Evolutionary conservation across 2,888 invertebrate species (phyloP), one percentile per base, ranked within the genome.

Genomic region (Alloplasta piceator): DNA sequence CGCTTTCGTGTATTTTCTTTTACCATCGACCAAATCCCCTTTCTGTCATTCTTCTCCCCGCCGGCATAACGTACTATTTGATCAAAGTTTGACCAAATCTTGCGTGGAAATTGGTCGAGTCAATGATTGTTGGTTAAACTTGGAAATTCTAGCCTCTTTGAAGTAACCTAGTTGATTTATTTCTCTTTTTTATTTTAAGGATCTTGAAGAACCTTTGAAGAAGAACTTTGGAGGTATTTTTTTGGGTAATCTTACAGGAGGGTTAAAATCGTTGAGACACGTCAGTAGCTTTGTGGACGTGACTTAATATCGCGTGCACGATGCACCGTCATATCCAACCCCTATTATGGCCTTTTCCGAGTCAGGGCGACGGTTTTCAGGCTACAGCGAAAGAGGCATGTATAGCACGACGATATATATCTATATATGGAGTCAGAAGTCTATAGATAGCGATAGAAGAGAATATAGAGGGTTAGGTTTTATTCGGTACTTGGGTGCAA

Each of bases 241-340:
- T 48, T 58, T 38, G 4, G 38, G n/a, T 16, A 58, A 58, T 4
- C 38, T 58, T 16, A 58, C 36, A 16, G 26, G 58, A 6, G 46
- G 46, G 9, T 5, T n/a, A 52, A 39, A 16, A 12, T 58, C 46
- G 46, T 38, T 73, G 14, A 56, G 39, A 64, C 58, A 26, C 43
- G 26, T 16, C 12, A 41, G 76, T 60, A 43, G 36, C 16, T 78
- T 78, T 55, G 67, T 60, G 16, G 48, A 75, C 48, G 66, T 71
- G 36, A 56, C 55, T 55, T 75, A 76, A 78, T 67, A 74, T 82
- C 82, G 75, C 76, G 76, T 71, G 80, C 41, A 56, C 46, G n/a
- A 52, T 43, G 64, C 52, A 39, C 48, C 56, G 64, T 38, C 56
- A 43, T 60, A 14, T 16, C 6, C 16, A 41, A 60, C 63, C 14